Percentiles rank a stretch among this genome's conserved stretches.
These are phyloP conservation scores for Venusia cambrica DNA, from an alignment of 2,888 invertebrate species.

Conservation along the genomic window DNA sequence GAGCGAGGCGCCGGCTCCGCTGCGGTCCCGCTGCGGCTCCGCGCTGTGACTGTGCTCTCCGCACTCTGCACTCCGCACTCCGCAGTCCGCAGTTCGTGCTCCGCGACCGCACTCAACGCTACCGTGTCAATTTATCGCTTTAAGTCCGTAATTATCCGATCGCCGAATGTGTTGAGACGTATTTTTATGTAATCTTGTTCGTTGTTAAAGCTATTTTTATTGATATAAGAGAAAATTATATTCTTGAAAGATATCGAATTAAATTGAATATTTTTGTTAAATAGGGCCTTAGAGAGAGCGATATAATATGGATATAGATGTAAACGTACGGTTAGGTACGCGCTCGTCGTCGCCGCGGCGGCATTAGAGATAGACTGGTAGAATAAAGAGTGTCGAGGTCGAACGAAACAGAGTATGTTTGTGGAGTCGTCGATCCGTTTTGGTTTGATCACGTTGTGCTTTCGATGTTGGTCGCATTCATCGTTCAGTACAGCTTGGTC, in stretches of 20 bases:
- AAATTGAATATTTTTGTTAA: slow-evolving; percentile 76
- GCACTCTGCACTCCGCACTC: slow-evolving; percentile 41
- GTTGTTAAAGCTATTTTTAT: slow-evolving; percentile 78
- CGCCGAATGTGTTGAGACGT: slow-evolving; percentile 71
- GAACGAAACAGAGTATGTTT: slow-evolving; percentile 67
- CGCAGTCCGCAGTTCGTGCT: slow-evolving; percentile 44
- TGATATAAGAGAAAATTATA: slow-evolving; percentile 73
- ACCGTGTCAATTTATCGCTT: slow-evolving; percentile 77
- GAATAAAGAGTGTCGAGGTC: slow-evolving; percentile 75
- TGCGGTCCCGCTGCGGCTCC: slow-evolving; percentile 45
- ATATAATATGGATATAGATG: slow-evolving; percentile 65
- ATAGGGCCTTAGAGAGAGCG: slow-evolving; percentile 70
- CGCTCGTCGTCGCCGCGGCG: slow-evolving; percentile 66
- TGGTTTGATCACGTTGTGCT: slow-evolving; percentile 73
- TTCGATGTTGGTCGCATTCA: slow-evolving; percentile 74
- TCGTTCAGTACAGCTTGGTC: slow-evolving; percentile 65
- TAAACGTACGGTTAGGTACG: slow-evolving; percentile 68
- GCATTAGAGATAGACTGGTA: slow-evolving; percentile 67
- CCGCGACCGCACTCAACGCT: too few species aligned
- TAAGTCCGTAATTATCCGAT: slow-evolving; percentile 70
- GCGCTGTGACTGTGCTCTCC: slow-evolving; percentile 44
- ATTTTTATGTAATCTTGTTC: slow-evolving; percentile 77
- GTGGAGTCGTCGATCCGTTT: slow-evolving; percentile 55
- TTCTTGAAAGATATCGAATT: slow-evolving; percentile 71
- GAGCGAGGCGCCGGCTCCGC: slow-evolving; percentile 62